Evolutionary conservation across 2,797 vertebrate species (phyloP).

Genomic region (Simalia tracyae): DNA sequence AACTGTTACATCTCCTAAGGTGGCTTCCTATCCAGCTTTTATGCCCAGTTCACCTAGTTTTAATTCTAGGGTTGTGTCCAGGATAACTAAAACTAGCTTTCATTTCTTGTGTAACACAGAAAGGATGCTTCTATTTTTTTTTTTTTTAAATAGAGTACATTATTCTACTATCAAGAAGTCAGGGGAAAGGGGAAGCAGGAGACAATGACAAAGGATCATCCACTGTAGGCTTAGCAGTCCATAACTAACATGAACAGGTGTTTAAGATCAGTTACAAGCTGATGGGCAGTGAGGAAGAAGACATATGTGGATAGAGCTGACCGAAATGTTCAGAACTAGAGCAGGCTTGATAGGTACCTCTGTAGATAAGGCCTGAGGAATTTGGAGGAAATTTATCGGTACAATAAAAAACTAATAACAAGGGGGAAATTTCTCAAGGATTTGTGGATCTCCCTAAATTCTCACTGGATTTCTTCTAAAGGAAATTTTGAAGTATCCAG

Average conservation of each 20-base stretch:
- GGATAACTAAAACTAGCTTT: not conserved
- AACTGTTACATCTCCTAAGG: constrained; percentile 61
- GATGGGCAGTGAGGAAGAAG: not conserved
- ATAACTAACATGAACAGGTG: too few relatives aligned
- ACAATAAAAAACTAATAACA: not conserved
- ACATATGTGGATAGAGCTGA: not conserved
- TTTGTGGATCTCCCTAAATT: not conserved
- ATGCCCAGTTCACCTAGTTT: constrained; percentile 51
- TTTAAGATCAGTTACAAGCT: not conserved
- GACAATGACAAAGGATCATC: not conserved
- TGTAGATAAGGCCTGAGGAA: not conserved
- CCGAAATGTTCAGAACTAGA: not conserved
- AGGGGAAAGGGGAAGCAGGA: not conserved
- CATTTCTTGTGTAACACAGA: constrained; percentile 10
- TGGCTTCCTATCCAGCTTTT: constrained; percentile 44
- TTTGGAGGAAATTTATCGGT: not conserved
- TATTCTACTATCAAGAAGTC: not conserved
- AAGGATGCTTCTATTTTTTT: not conserved
- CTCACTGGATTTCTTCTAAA: not conserved
- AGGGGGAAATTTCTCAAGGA: not conserved
- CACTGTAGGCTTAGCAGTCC: not conserved
- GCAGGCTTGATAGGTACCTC: not conserved
- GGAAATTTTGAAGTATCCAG: not conserved
- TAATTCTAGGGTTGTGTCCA: constrained; percentile 30
- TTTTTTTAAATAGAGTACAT: not conserved